Evolutionary conservation across 1,140 invertebrate species (phyloP).

Genomic region (Diorhabda sublineata): DNA sequence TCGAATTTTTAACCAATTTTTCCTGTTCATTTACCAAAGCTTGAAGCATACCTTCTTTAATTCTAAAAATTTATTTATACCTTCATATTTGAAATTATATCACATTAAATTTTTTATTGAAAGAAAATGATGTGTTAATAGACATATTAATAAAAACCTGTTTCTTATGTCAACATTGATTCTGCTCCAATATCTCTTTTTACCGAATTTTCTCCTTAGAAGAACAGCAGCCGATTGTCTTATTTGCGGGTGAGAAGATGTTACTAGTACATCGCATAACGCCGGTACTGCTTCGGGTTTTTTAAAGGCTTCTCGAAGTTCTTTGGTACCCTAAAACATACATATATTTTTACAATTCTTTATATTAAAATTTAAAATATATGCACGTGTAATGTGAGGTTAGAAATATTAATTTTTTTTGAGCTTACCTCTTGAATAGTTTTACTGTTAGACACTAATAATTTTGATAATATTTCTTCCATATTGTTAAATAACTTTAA

Average conservation of each 20-base stretch:
- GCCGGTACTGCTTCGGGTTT: constrained; percentile 55
- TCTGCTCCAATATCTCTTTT: constrained; percentile 59
- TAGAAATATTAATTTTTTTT: constrained; percentile 25
- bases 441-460: constrained; percentile 52
- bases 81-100: neutral
- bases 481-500: constrained; percentile 36
- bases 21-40: constrained; percentile 58
- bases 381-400: constrained; percentile 40
- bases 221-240: constrained; percentile 65
- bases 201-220: constrained; percentile 57
- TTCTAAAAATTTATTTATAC: constrained; percentile 47
- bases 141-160: constrained; percentile 42
- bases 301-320: constrained; percentile 61
- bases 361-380: constrained; percentile 4
- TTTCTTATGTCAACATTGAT: constrained; percentile 52
- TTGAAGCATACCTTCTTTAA: constrained; percentile 56
- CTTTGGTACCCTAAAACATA: constrained; percentile 56
- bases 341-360: constrained; percentile 16
- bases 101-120: too few species aligned
- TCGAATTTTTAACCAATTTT: constrained; percentile 59
- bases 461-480: constrained; percentile 53
- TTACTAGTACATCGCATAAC: constrained; percentile 57
- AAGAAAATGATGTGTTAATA: neutral
- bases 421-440: constrained; percentile 53
- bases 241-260: constrained; percentile 56